Conservation (phyloP, 2,888 invertebrate species). For the Pseudanteris insignis region DNA sequence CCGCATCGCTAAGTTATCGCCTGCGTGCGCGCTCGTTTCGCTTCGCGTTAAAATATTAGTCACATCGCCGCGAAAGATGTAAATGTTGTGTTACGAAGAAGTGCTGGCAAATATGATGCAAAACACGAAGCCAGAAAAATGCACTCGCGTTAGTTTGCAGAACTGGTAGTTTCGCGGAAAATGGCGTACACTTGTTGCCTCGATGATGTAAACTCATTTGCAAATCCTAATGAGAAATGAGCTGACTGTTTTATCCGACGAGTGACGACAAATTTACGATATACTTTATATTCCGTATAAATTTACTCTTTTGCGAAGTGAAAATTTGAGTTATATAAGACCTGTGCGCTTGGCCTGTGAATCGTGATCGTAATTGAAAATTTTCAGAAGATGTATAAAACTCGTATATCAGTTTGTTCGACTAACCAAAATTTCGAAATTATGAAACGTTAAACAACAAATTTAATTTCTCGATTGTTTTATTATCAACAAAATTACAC, state of each 20-base stretch:
- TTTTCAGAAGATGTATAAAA: too few relatives aligned
- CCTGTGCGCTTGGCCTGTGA: too few relatives aligned
- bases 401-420: too few relatives aligned
- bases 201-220: constrained; percentile 21
- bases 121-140: constrained; percentile 30
- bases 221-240: constrained; percentile 15
- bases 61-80: constrained; percentile 37
- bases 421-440: too few relatives aligned
- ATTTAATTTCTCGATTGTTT: too few relatives aligned
- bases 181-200: constrained; percentile 36
- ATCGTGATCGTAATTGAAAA: too few relatives aligned
- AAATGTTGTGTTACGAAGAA: constrained; percentile 36
- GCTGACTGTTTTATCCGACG: background rate
- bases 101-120: constrained; percentile 36
- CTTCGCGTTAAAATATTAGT: constrained; percentile 33
- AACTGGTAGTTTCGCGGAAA: constrained; percentile 28
- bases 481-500: too few relatives aligned
- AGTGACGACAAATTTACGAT: background rate
- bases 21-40: constrained; percentile 15
- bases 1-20: constrained; percentile 31
- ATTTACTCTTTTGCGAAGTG: background rate
- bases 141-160: constrained; percentile 29
- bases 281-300: background rate
- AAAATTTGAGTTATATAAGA: too few relatives aligned
- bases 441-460: too few relatives aligned